Conservation (phyloP, 2,888 invertebrate species). For the Erebia epiphron region DNA sequence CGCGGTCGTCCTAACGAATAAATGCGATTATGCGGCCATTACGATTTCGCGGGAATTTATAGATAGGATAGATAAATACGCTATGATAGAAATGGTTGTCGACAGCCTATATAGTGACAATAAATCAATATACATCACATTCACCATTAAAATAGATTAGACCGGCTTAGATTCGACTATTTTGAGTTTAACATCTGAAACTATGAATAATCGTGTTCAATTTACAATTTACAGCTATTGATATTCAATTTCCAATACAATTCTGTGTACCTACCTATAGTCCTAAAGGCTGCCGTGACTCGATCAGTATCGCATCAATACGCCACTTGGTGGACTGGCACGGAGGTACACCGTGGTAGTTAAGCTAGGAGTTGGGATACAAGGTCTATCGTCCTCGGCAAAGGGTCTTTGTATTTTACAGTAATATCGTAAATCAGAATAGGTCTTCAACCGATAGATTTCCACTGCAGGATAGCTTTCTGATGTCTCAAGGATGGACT, state of each 20-base stretch:
- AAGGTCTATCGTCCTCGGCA: not conserved
- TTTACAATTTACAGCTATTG: conserved; percentile 9
- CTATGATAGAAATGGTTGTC: too few species aligned
- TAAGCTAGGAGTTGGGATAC: conserved; percentile 7
- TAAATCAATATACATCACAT: not conserved
- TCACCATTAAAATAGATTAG: not conserved
- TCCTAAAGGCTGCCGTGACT: conserved; percentile 38
- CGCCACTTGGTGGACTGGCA: conserved; percentile 50
- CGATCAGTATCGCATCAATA: conserved; percentile 50
- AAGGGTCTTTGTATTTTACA: conserved; percentile 1
- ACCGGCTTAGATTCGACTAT: not conserved
- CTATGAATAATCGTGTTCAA: not conserved
- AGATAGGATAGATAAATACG: too few species aligned
- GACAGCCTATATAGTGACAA: too few species aligned
- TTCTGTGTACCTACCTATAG: not conserved
- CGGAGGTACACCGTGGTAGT: conserved; percentile 47
- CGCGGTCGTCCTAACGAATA: too few species aligned
- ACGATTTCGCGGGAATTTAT: too few species aligned
- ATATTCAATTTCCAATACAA: conserved; percentile 14
- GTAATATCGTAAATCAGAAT: not conserved
- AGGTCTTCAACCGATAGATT: not conserved
- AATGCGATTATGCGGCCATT: too few species aligned
- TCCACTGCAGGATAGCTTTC: not conserved
- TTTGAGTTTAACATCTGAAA: not conserved
- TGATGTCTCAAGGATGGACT: too few species aligned